A percentile compares a stretch with the other conserved stretches of the same genome.
phyloP scores from a whole-genome alignment of 2,113 vertebrate genomes.

The Apteryx owenii region DNA sequence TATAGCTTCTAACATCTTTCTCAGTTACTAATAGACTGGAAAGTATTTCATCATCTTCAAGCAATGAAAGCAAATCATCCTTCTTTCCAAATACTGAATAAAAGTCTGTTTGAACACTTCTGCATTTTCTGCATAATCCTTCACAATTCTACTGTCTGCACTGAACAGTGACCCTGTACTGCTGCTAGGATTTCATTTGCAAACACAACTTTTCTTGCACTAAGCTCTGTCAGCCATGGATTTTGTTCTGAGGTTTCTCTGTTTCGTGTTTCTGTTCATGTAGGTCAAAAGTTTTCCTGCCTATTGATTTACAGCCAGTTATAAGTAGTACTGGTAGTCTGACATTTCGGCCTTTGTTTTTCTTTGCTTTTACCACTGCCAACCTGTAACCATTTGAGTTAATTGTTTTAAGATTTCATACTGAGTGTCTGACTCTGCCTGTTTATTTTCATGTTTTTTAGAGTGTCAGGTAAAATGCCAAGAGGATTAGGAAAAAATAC shows the following conservation, averaged over 20 bases:
- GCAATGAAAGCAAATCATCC: conserved; percentile 64
- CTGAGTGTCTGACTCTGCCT: neutral
- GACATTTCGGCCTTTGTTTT: conserved; percentile 40
- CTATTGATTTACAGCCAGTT: conserved; percentile 35
- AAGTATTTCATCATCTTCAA: conserved; percentile 57
- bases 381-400: neutral
- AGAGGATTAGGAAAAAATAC: neutral
- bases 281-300: conserved; percentile 60
- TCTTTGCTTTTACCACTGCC: neutral
- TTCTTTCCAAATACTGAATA: conserved; percentile 14
- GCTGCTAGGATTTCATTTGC: conserved; percentile 59
- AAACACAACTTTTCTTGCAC: conserved; percentile 53
- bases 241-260: conserved; percentile 49
- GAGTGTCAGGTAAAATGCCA: neutral
- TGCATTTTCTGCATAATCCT: conserved; percentile 66
- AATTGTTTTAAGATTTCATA: neutral
- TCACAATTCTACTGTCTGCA: conserved; percentile 14
- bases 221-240: conserved; percentile 62
- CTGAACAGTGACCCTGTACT: conserved; percentile 28
- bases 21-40: conserved; percentile 33
- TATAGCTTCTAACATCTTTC: conserved; percentile 32
- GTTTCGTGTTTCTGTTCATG: conserved; percentile 48
- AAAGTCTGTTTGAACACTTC: conserved; percentile 48
- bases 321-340: neutral
- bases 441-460: neutral